These are phyloP conservation scores for Echeneis naucrates DNA, from an alignment of 2,797 vertebrate species.

Conservation along the genomic window DNA sequence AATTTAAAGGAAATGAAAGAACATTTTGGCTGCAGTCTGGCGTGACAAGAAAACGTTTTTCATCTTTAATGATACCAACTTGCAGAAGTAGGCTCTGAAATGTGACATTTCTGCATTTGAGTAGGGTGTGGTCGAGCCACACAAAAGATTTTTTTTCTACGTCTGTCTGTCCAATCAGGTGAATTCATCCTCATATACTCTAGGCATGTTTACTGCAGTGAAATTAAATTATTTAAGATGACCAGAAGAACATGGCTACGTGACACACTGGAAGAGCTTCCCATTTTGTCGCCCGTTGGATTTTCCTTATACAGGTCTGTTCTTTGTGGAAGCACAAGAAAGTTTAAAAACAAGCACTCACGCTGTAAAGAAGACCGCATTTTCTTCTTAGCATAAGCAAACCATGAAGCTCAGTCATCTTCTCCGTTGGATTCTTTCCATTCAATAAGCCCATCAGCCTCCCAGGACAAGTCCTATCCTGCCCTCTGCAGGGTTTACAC, in stretches of 20 bases:
- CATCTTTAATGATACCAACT: conserved; percentile 18
- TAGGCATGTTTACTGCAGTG: no score
- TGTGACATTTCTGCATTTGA: conserved; percentile 38
- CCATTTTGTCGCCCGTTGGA: not conserved
- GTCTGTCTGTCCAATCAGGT: not conserved
- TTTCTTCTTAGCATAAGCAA: conserved; percentile 20
- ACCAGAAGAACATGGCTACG: not conserved
- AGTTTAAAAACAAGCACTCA: conserved; percentile 47
- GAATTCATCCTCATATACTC: no score
- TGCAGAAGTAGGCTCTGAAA: conserved; percentile 53
- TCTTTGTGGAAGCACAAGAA: conserved; percentile 14
- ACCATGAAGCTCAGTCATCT: conserved; percentile 41
- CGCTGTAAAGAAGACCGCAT: conserved; percentile 43
- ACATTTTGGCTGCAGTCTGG: not conserved
- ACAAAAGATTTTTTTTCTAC: not conserved
- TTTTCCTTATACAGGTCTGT: conserved; percentile 12
- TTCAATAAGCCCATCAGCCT: not conserved
- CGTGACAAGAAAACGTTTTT: not conserved
- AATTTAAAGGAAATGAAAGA: not conserved
- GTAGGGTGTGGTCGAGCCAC: conserved; percentile 50
- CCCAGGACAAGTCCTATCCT: conserved; percentile 4
- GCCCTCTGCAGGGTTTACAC: conserved; percentile 70
- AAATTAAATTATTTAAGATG: no score
- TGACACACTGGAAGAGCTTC: not conserved
- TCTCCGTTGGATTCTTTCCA: conserved; percentile 8